A percentile compares a stretch with the other conserved stretches of the same genome.
These are phyloP conservation scores for Thecocarcelia acutangulata DNA, from an alignment of 2,888 invertebrate species.

Conservation along the genomic window DNA sequence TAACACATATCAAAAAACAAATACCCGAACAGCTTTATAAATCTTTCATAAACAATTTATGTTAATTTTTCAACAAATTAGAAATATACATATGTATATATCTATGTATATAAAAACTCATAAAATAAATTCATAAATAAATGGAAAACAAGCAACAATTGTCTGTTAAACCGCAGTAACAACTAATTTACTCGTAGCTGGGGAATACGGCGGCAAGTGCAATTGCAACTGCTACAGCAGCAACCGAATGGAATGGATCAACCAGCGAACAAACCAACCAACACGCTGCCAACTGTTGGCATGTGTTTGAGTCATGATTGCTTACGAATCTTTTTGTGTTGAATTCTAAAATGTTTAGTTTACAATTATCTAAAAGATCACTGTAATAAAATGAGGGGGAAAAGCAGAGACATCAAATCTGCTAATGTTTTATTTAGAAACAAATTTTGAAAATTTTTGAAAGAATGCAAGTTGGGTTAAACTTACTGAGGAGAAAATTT, in stretches of 20 bases:
- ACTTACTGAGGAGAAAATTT: too few species aligned
- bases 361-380: background rate
- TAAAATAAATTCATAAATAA: slow-evolving; percentile 18
- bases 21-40: slow-evolving; percentile 37
- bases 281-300: slow-evolving; percentile 9
- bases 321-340: background rate
- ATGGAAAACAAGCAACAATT: slow-evolving; percentile 31
- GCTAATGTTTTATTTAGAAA: too few species aligned
- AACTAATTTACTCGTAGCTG: slow-evolving; percentile 31
- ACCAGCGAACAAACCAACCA: background rate
- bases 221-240: slow-evolving; percentile 37
- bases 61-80: slow-evolving; percentile 55
- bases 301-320: slow-evolving; percentile 15
- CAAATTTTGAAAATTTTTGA: background rate
- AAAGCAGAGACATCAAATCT: too few species aligned
- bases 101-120: background rate
- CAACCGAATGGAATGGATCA: background rate
- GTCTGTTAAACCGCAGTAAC: slow-evolving; percentile 20
- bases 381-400: background rate
- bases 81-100: background rate
- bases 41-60: slow-evolving; percentile 61
- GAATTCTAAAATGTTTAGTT: background rate
- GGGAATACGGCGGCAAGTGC: slow-evolving; percentile 27
- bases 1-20: slow-evolving; percentile 3
- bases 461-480: too few species aligned